Evolutionary conservation across 2,113 vertebrate species (phyloP).

Genomic region (Grammomys surdaster): DNA sequence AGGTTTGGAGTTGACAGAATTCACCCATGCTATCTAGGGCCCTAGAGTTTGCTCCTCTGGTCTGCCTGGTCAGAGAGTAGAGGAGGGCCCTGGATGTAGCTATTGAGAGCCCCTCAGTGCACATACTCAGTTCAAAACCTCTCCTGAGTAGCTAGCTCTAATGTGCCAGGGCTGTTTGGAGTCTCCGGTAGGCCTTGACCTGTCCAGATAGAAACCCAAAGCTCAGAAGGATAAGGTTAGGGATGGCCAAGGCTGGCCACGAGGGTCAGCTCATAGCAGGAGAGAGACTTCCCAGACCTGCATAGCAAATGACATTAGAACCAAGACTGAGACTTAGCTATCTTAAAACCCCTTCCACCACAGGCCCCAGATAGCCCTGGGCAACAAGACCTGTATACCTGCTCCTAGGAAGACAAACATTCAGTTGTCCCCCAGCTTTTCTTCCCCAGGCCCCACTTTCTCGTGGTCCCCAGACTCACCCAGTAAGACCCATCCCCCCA

Average conservation of each 20-base stretch:
- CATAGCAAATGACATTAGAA: neutral
- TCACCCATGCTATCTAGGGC: neutral
- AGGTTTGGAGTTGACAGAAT: neutral
- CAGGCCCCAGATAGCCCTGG: neutral
- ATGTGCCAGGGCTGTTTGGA: neutral
- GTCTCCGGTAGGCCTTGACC: neutral
- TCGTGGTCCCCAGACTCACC: neutral
- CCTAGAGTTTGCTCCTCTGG: neutral
- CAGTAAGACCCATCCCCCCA: neutral
- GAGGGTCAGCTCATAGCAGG: neutral
- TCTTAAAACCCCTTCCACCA: neutral
- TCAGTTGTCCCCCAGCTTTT: neutral
- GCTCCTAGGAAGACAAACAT: neutral
- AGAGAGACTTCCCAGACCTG: neutral
- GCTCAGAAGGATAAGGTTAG: slow-evolving; percentile 6
- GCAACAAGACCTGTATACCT: neutral
- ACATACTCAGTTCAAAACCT: neutral
- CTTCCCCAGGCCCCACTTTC: neutral
- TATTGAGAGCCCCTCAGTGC: neutral
- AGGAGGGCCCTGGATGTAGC: neutral
- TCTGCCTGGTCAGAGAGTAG: neutral
- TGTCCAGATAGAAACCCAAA: neutral
- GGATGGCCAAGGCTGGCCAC: neutral
- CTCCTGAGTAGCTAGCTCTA: neutral
- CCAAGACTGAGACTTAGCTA: neutral